Conservation (phyloP, 2,888 invertebrate species). For the Drosophila niveifrons region DNA sequence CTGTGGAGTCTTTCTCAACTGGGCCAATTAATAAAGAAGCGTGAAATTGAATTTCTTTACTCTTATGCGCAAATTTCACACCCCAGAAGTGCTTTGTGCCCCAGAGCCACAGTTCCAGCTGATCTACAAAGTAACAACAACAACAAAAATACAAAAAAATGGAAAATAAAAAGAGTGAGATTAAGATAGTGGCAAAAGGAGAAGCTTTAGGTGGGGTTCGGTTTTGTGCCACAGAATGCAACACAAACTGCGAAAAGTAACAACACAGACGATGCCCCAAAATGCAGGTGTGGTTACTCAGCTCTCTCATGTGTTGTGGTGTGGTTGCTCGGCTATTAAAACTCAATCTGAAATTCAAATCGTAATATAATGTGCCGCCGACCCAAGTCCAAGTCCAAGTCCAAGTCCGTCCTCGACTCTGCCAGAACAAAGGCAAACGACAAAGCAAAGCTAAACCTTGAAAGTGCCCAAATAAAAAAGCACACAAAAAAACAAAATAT, state of each 20-base stretch:
- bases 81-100: slow-evolving; percentile 52
- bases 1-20: slow-evolving; percentile 33
- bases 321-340: slow-evolving; percentile 70
- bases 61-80: slow-evolving; percentile 71
- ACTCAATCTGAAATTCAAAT: slow-evolving; percentile 82
- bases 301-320: slow-evolving; percentile 8
- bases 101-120: slow-evolving; percentile 20
- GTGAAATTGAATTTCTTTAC: slow-evolving; percentile 79
- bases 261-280: slow-evolving; percentile 53
- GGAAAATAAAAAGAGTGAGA: slow-evolving; percentile 20
- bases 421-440: slow-evolving; percentile 63
- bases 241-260: slow-evolving; percentile 68
- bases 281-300: slow-evolving; percentile 64
- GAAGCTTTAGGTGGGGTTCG: neutral
- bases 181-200: slow-evolving; percentile 19
- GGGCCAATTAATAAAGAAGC: slow-evolving; percentile 80
- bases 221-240: neutral
- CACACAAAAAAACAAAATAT: neutral
- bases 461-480: slow-evolving; percentile 44
- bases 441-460: slow-evolving; percentile 46
- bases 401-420: slow-evolving; percentile 21
- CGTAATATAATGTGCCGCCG: slow-evolving; percentile 68
- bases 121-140: slow-evolving; percentile 40
- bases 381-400: slow-evolving; percentile 16
- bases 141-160: slow-evolving; percentile 8